These are phyloP conservation scores for Ciconia stormi DNA, from an alignment of 2,113 vertebrate genomes.

Conservation along the genomic window DNA sequence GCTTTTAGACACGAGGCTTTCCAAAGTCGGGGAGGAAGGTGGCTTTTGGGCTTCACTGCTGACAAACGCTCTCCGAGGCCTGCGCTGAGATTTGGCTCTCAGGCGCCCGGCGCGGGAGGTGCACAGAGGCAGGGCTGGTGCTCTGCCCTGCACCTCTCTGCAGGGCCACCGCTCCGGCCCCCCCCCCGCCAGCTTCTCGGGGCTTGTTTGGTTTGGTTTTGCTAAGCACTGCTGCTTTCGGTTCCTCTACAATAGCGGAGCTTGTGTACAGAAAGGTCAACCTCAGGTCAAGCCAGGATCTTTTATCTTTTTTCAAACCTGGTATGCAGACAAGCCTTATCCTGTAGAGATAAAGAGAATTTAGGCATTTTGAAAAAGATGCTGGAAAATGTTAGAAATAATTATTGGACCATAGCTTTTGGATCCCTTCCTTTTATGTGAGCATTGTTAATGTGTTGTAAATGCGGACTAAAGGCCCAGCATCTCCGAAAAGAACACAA, in stretches of 20 bases:
- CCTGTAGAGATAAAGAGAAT: neutral
- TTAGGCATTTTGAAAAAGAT: neutral
- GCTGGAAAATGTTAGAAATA: neutral
- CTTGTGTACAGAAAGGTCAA: constrained; percentile 56
- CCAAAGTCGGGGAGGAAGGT: accelerated
- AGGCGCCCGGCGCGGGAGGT: accelerated
- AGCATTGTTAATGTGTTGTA: neutral
- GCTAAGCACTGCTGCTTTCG: constrained; percentile 60
- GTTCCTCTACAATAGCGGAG: constrained; percentile 61
- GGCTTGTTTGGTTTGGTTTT: constrained; percentile 62
- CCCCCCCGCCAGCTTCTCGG: neutral
- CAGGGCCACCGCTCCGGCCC: neutral
- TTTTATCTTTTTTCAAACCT: constrained; percentile 33
- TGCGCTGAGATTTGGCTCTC: accelerated
- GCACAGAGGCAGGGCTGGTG: neutral
- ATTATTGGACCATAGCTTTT: neutral
- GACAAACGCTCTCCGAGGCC: accelerated
- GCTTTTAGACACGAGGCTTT: neutral
- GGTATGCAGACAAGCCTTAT: constrained; percentile 41
- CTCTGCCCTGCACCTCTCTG: neutral
- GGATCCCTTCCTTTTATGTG: neutral
- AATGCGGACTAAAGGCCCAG: neutral
- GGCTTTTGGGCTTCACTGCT: accelerated
- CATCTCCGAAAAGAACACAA: neutral
- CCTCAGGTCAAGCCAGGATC: constrained; percentile 50